A percentile compares a stretch with the other conserved stretches of the same genome.
Conservation (phyloP, 2,113 vertebrate species). For the Anseranas semipalmata region DNA sequence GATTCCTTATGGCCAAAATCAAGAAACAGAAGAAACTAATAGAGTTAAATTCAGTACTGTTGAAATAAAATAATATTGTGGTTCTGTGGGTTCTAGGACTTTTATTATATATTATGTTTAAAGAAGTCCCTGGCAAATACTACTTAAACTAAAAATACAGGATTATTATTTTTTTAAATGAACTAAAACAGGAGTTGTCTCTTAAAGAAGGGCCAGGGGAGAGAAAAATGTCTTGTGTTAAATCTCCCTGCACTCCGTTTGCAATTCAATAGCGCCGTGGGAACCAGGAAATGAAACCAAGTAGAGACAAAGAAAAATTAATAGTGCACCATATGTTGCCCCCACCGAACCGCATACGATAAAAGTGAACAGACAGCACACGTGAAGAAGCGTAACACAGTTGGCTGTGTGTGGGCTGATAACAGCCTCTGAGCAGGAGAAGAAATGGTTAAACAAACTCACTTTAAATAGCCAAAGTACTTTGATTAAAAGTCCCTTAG, state of each 20-base stretch:
- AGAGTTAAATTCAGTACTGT: conserved; percentile 39
- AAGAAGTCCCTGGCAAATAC: background rate
- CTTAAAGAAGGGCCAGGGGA: background rate
- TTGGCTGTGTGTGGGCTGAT: background rate
- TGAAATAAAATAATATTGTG: conserved; percentile 68
- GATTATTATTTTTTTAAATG: background rate
- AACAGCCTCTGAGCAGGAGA: background rate
- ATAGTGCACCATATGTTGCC: conserved; percentile 42
- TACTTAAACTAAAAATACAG: background rate
- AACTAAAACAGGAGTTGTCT: background rate
- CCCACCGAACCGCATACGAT: background rate
- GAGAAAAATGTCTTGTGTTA: conserved; percentile 2
- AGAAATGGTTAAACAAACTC: background rate
- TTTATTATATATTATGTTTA: background rate
- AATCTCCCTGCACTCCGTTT: conserved; percentile 11
- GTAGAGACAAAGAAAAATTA: conserved; percentile 52
- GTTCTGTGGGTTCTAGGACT: conserved; percentile 58
- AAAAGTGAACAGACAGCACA: conserved; percentile 4
- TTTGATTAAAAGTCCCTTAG: rapidly evolving
- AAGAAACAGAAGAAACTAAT: conserved; percentile 63
- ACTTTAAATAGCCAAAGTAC: background rate
- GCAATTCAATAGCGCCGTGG: conserved; percentile 42
- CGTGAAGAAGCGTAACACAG: background rate
- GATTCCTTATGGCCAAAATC: conserved; percentile 53
- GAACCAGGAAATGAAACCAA: conserved; percentile 60